Evolutionary conservation across 2,888 invertebrate species (phyloP).

Genomic region (Ormyrus pomaceus): DNA sequence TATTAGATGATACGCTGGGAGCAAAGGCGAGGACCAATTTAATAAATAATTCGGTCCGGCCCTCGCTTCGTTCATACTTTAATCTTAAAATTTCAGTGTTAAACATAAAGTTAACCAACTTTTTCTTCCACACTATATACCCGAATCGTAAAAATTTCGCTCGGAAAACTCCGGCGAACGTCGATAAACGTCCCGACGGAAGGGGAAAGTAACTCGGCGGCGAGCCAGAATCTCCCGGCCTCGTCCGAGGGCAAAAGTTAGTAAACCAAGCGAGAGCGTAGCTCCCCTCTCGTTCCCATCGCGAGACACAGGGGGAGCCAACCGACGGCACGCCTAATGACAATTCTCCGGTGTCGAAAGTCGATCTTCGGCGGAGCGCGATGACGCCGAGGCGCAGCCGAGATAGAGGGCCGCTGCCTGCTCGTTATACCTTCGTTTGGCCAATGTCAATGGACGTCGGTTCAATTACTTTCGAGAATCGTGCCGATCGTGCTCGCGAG

Average conservation of each 20-base stretch:
- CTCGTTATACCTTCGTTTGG: slow-evolving; percentile 47
- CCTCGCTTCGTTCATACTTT: too few relatives aligned
- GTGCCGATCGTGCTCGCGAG: slow-evolving; percentile 50
- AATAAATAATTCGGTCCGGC: too few relatives aligned
- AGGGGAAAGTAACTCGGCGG: background rate
- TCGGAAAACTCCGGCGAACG: too few relatives aligned
- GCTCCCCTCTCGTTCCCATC: slow-evolving; percentile 11
- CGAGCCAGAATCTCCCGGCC: background rate
- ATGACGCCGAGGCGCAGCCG: slow-evolving; percentile 22
- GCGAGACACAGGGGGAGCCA: background rate
- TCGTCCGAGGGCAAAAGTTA: slow-evolving; percentile 28
- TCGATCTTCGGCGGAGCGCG: slow-evolving; percentile 32
- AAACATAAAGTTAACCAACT: too few relatives aligned
- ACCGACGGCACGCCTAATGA: slow-evolving; percentile 48
- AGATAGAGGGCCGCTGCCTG: slow-evolving; percentile 10
- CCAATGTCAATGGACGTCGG: slow-evolving; percentile 51
- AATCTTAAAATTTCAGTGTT: too few relatives aligned
- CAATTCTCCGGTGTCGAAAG: slow-evolving; percentile 49
- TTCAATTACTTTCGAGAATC: slow-evolving; percentile 56
- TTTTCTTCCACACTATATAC: too few relatives aligned
- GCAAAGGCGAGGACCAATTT: too few relatives aligned
- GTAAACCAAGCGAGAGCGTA: slow-evolving; percentile 3
- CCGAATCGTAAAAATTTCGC: too few relatives aligned
- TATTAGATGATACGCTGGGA: too few relatives aligned
- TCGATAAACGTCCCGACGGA: too few relatives aligned